Conservation (phyloP, 2,797 vertebrate genomes). For the Sebastes vulpes region DNA sequence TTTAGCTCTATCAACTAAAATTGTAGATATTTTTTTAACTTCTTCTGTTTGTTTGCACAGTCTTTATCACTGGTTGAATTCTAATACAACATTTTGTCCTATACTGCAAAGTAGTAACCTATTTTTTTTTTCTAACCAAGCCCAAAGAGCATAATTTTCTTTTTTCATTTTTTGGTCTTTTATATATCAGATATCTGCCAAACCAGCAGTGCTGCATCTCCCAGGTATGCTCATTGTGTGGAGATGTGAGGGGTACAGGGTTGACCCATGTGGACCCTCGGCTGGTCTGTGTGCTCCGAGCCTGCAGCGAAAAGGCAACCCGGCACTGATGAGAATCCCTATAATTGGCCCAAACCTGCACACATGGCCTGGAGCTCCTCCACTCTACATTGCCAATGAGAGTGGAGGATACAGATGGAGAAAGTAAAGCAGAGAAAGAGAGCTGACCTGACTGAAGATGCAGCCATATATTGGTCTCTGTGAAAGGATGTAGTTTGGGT, state of each 20-base stretch:
- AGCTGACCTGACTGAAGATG: constrained; percentile 73
- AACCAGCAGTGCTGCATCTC: constrained; percentile 62
- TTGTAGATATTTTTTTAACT: background rate
- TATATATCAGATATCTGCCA: constrained; percentile 48
- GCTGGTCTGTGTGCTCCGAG: constrained; percentile 75
- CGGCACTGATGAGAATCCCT: constrained; percentile 83
- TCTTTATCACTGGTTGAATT: constrained; percentile 8
- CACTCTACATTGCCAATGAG: constrained; percentile 79
- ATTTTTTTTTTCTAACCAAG: background rate
- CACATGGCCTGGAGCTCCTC: constrained; percentile 78
- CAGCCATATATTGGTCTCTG: constrained; percentile 22
- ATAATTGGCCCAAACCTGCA: constrained; percentile 85
- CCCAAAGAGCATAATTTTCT: constrained; percentile 25
- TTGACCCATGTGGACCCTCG: constrained; percentile 78
- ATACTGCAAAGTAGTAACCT: background rate
- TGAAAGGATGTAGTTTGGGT: constrained; percentile 39
- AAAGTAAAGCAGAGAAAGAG: constrained; percentile 58
- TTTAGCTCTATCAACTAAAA: background rate
- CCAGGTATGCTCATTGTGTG: constrained; percentile 74
- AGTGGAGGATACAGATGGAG: constrained; percentile 69
- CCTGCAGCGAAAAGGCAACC: constrained; percentile 77
- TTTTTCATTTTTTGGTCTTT: constrained; percentile 11
- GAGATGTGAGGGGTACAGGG: constrained; percentile 74
- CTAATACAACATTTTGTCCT: background rate
- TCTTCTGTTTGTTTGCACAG: background rate